Evolutionary conservation across 2,888 invertebrate genomes (phyloP).

Genomic region (Hoplodrina blanda): DNA sequence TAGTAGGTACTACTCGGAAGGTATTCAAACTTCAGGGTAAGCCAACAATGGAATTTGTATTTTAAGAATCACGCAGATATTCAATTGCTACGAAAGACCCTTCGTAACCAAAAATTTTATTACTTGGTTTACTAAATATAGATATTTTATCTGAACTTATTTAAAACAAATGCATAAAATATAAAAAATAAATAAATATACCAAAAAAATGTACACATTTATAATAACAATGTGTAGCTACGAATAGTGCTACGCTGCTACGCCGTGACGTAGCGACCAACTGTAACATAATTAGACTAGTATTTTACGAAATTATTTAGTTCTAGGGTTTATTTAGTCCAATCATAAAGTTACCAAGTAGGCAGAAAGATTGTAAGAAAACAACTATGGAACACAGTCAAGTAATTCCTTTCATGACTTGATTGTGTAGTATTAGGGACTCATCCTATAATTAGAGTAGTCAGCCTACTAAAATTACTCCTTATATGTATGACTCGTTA

Average conservation of each 20-base stretch:
- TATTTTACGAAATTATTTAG: not conserved
- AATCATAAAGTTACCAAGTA: not conserved
- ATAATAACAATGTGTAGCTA: constrained; percentile 1
- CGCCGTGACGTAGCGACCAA: constrained; percentile 5
- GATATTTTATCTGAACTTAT: no score
- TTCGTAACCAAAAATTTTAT: not conserved
- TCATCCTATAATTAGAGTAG: constrained; percentile 15
- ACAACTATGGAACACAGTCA: not conserved
- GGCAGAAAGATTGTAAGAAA: not conserved
- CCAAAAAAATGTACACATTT: no score
- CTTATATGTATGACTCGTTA: constrained; percentile 2
- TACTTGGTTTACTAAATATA: not conserved
- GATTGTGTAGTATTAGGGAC: not conserved
- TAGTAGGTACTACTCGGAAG: constrained; percentile 38
- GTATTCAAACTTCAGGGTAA: constrained; percentile 48
- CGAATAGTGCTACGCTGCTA: constrained; percentile 23
- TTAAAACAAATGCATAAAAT: no score
- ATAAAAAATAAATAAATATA: no score
- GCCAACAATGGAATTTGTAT: constrained; percentile 19
- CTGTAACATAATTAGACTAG: not conserved
- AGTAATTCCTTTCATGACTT: constrained; percentile 27
- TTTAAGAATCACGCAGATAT: not conserved
- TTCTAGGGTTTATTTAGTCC: not conserved
- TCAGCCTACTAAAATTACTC: constrained; percentile 5
- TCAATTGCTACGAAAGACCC: no score